These are phyloP conservation scores for Amblyopsis rosae DNA, from an alignment of 2,113 vertebrate genomes.

Conservation along the genomic window DNA sequence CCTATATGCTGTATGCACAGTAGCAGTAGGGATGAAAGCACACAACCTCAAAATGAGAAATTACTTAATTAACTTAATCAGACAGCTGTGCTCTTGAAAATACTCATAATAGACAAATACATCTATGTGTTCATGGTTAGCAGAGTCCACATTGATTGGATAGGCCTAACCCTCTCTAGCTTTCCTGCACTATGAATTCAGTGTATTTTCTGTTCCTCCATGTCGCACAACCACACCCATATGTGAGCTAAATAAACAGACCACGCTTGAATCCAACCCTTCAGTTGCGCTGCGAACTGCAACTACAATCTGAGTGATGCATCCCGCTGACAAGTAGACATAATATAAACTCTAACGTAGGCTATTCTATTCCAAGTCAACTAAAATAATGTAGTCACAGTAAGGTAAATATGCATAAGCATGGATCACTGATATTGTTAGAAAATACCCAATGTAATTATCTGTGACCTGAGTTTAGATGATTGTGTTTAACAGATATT, in stretches of 20 bases:
- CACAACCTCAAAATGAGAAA: constrained; percentile 2
- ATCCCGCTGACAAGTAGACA: constrained; percentile 17
- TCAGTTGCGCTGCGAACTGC: background rate
- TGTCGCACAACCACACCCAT: constrained; percentile 47
- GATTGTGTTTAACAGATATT: too few species aligned
- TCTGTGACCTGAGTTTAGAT: too few species aligned
- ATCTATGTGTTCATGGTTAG: too few species aligned
- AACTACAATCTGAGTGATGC: constrained; percentile 4
- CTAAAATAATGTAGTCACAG: too few species aligned
- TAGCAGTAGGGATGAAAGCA: background rate
- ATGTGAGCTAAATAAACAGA: constrained; percentile 24
- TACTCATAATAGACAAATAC: background rate
- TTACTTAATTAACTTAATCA: constrained; percentile 6
- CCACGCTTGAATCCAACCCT: background rate
- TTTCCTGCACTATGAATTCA: constrained; percentile 7
- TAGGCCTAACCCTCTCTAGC: too few species aligned
- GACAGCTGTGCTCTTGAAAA: constrained; percentile 7
- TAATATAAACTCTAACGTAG: background rate
- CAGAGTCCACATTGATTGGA: too few species aligned
- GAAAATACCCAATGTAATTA: too few species aligned
- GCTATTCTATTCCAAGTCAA: too few species aligned
- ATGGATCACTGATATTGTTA: too few species aligned
- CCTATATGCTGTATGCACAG: background rate
- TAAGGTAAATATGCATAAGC: too few species aligned
- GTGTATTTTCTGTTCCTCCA: constrained; percentile 56